Conservation (phyloP, 2,888 invertebrate species). For the Dryadula phaetusa region DNA sequence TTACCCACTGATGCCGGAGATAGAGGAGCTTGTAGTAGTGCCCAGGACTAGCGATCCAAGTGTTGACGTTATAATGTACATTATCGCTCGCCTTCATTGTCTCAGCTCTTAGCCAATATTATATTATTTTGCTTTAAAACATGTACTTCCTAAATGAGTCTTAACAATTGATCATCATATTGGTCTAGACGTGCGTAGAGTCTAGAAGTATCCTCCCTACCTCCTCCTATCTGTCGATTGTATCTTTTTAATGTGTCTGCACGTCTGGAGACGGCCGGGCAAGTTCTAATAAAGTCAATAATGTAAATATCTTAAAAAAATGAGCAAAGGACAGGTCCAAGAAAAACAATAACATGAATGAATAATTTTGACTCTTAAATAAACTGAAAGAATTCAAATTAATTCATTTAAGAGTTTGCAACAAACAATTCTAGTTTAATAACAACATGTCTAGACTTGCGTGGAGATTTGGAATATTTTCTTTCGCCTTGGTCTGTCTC, state of each 20-base stretch:
- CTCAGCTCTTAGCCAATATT: too few relatives aligned
- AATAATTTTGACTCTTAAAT: background rate
- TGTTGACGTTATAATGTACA: too few relatives aligned
- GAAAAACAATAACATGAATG: background rate
- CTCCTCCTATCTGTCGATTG: conserved; percentile 15
- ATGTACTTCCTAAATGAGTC: background rate
- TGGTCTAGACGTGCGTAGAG: conserved; percentile 65
- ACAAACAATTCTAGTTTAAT: conserved; percentile 7
- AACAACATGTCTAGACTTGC: background rate
- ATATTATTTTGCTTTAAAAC: background rate
- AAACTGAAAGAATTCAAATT: background rate
- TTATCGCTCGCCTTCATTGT: too few relatives aligned
- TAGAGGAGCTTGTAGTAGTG: too few relatives aligned
- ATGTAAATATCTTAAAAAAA: background rate
- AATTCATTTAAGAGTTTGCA: background rate
- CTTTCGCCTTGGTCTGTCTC: background rate
- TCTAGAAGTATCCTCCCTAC: conserved; percentile 34
- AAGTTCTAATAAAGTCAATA: conserved; percentile 1
- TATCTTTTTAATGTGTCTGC: conserved; percentile 12
- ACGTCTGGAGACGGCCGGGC: conserved; percentile 21
- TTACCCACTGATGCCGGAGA: too few relatives aligned
- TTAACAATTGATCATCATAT: background rate
- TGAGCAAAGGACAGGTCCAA: background rate
- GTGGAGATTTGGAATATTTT: conserved; percentile 4
- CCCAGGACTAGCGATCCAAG: too few relatives aligned